phyloP scores from a whole-genome alignment of 2,888 invertebrate species.

The Coenonympha arcania region DNA sequence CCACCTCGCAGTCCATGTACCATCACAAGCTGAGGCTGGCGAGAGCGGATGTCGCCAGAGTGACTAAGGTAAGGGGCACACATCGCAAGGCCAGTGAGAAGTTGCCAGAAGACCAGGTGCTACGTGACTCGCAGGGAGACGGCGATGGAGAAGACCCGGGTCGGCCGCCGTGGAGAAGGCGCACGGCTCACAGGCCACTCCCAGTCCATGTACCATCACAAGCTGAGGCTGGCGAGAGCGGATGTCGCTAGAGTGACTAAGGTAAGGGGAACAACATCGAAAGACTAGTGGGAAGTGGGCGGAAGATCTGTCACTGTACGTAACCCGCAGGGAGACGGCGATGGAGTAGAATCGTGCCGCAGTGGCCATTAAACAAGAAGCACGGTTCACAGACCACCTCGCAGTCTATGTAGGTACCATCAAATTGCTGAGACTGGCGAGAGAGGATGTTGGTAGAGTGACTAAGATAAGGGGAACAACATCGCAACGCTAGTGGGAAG shows the following conservation, averaged over 20 bases:
- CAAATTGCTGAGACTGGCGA: conserved; percentile 61
- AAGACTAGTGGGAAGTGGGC: conserved; percentile 60
- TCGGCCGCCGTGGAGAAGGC: conserved; percentile 58
- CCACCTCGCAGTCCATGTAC: conserved; percentile 53
- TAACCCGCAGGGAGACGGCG: conserved; percentile 59
- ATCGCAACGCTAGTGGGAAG: conserved; percentile 59
- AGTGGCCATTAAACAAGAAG: conserved; percentile 55
- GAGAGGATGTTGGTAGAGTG: conserved; percentile 54
- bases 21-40: conserved; percentile 61
- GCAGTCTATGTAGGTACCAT: conserved; percentile 52
- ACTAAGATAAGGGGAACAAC: conserved; percentile 62
- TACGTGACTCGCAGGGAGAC: conserved; percentile 62
- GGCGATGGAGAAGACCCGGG: conserved; percentile 55
- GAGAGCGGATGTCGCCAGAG: conserved; percentile 53
- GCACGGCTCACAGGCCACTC: conserved; percentile 46
- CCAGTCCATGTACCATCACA: conserved; percentile 57
- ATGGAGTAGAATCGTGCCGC: conserved; percentile 55
- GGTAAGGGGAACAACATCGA: conserved; percentile 62
- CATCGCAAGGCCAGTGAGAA: conserved; percentile 61
- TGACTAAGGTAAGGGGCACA: conserved; percentile 58
- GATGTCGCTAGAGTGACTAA: conserved; percentile 57
- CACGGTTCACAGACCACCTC: conserved; percentile 46
- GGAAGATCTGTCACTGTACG: conserved; percentile 60
- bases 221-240: conserved; percentile 54
- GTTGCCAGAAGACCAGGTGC: conserved; percentile 59